phyloP scores from a whole-genome alignment of 2,113 vertebrate species.

The Platysternon megacephalum region DNA sequence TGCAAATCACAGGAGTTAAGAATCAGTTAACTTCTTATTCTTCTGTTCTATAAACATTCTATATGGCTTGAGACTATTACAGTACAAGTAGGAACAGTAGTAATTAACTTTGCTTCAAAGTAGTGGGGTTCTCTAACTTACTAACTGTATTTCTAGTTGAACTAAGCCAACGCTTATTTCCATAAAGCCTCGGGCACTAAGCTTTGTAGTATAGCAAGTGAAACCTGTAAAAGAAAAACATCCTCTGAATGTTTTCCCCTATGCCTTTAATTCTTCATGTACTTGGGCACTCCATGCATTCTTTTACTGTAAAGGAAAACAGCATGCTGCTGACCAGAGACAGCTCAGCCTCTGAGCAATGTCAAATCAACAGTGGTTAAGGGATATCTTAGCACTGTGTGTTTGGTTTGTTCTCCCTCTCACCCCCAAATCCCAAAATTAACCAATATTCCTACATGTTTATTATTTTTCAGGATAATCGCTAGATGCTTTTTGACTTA shows the following conservation, averaged over 20 bases:
- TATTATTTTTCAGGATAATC: not conserved
- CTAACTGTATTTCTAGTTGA: not conserved
- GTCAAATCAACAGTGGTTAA: conserved; percentile 1
- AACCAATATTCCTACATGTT: not conserved
- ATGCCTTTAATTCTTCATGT: not conserved
- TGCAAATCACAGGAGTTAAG: not conserved
- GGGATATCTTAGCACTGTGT: not conserved
- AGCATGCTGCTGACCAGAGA: not conserved
- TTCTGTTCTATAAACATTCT: not conserved
- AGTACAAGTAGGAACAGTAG: accelerated
- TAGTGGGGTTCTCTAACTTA: not conserved
- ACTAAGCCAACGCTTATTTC: conserved; percentile 6
- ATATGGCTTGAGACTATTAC: not conserved
- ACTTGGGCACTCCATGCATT: not conserved
- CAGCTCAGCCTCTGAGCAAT: not conserved
- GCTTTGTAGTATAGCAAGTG: not conserved
- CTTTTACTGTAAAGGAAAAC: not conserved
- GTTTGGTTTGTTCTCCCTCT: not conserved
- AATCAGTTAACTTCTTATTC: not conserved
- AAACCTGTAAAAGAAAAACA: not conserved
- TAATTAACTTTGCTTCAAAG: not conserved
- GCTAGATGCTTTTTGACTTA: not conserved
- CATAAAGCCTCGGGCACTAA: not conserved
- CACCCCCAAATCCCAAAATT: not conserved
- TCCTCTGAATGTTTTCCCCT: not conserved